Base-by-base conservation (phyloP, 1,140 invertebrate genomes). In the Dreissena polymorpha region DNA sequence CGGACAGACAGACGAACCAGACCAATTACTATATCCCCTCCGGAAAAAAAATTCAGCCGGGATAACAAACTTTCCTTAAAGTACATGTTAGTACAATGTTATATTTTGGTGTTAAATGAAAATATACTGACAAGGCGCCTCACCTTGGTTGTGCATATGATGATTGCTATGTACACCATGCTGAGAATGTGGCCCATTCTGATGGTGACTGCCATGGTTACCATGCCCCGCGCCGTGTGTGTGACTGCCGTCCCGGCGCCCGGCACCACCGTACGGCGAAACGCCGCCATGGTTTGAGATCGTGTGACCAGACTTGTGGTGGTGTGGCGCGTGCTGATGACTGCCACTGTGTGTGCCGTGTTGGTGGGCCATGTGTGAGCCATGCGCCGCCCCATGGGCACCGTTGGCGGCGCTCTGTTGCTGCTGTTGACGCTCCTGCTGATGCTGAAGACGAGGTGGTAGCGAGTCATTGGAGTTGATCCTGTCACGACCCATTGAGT, bases 401-500 rank as follows among this genome's bases (percentile, higher is more conserved):
- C 73, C 81, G 77, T 25, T 69, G 65, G 64, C 53, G 60, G 53
- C 84, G 60, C 57, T 76, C 18, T 83, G 50, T n/a, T n/a, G n/a
- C n/a, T n/a, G n/a, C n/a, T n/a, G n/a, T 73, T 69, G 21, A 68
- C 83, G 60, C 64, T 85, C 53, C 53, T 68, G 67, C 68, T 73
- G 82, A 57, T 86, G 83, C 76, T 85, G 81, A 57, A 75, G 77
- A 77, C 75, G 73, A 60, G 83, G 50, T 75, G 83, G 64, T 81
- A 85, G 74, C 14, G 79, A 81, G 23, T 81, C 79, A 55, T 81
- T 81, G 21, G 79, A 73, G 55, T 73, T 81, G 7, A 81, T 81
- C 23, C 79, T 57, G 29, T 81, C 79, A 81, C 79, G 79, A 65
- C 86, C 84, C 73, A 83, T 65, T 68, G 81, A 86, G 64, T 86